Evolutionary conservation across 2,888 invertebrate genomes (phyloP).

Genomic region (Drosophila acutilabella): DNA sequence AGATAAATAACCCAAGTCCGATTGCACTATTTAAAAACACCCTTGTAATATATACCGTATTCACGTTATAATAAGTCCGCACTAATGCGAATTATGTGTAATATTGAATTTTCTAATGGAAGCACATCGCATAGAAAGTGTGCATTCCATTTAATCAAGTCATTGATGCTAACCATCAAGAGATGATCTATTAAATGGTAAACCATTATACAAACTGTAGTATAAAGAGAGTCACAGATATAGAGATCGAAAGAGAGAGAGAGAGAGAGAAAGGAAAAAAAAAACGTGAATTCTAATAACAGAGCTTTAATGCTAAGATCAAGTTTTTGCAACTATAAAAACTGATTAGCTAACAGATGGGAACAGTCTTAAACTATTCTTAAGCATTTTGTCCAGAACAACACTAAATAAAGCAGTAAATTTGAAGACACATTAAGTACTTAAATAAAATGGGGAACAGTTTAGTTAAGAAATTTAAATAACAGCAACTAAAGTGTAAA

Average conservation of each 20-base stretch:
- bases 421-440: too few relatives aligned
- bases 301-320: neutral
- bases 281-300: neutral
- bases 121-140: conserved; percentile 1
- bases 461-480: too few relatives aligned
- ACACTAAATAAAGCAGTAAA: too few relatives aligned
- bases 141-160: conserved; percentile 1
- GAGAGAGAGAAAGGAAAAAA: neutral
- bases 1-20: neutral
- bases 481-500: too few relatives aligned
- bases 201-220: neutral
- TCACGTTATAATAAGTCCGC: neutral
- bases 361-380: neutral
- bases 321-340: neutral
- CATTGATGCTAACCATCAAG: neutral
- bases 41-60: neutral
- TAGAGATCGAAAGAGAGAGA: neutral
- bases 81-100: conserved; percentile 6
- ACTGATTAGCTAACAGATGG: neutral
- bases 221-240: neutral
- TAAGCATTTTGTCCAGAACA: too few relatives aligned
- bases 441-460: too few relatives aligned
- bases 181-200: conserved; percentile 1
- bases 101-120: neutral
- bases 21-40: neutral